Conservation (phyloP, 2,888 invertebrate genomes). For the Drosophila merina region DNA sequence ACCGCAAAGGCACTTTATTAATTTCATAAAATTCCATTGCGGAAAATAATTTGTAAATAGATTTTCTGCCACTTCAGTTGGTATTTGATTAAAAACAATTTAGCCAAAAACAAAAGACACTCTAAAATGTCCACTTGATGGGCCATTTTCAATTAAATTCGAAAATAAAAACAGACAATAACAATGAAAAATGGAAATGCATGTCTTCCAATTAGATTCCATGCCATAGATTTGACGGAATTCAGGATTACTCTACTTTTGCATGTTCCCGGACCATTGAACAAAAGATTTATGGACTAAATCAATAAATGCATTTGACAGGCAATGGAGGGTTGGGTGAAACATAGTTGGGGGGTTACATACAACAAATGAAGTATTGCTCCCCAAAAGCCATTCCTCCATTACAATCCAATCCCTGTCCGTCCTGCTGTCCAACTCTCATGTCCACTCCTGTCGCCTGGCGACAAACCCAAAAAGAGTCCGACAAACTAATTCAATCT, state of each 20-base stretch:
- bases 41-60: background rate
- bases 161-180: slow-evolving; percentile 1
- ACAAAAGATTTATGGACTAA: slow-evolving; percentile 66
- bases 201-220: slow-evolving; percentile 29
- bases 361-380: slow-evolving; percentile 41
- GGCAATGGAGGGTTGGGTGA: slow-evolving; percentile 7
- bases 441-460: slow-evolving; percentile 14
- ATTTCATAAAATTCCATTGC: background rate
- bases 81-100: slow-evolving; percentile 2
- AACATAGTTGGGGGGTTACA: slow-evolving; percentile 30
- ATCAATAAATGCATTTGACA: slow-evolving; percentile 72
- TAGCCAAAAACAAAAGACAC: background rate
- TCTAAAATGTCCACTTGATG: slow-evolving; percentile 7
- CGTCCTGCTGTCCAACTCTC: background rate
- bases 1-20: background rate
- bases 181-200: background rate
- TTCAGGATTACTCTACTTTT: background rate
- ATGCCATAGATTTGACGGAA: slow-evolving; percentile 18
- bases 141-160: slow-evolving; percentile 32
- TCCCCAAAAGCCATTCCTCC: slow-evolving; percentile 7
- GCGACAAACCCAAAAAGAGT: slow-evolving; percentile 30
- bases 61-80: slow-evolving; percentile 7
- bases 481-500: slow-evolving; percentile 76
- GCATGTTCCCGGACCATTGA: slow-evolving; percentile 37
- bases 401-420: background rate